Base-by-base conservation (phyloP, 2,797 vertebrate genomes). In the Caiman crocodilus region DNA sequence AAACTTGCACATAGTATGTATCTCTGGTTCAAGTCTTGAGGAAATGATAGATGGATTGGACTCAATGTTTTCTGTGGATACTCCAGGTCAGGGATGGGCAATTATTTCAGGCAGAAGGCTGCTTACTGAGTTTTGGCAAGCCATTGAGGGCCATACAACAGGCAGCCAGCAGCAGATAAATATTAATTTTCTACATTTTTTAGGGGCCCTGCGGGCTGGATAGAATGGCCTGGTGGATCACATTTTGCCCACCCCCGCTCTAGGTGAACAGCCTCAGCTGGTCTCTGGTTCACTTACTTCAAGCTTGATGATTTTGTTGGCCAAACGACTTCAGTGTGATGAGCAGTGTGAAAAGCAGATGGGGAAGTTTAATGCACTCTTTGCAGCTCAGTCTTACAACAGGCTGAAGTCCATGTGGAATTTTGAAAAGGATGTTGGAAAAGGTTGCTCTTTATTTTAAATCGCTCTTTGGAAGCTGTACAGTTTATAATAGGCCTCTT, bases 381-480 rank as follows among this genome's bases (percentile, higher is more conserved):
- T 92, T 95, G 86, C 94, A 91, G 94, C 94, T 95, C 91, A 89
- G 94, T 89, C 96, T 95, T 95, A 94, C 93, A 90, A 95, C 93
- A 97, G 96, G 94, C 96, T 97, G 94, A 90, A 94, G 95, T 97
- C 96, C 96, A 94, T 73, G 90, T 63, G 79, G 92, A 74, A 65
- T 89, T 95, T 95, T 85, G 91, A 94, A 92, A 94, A 96, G 93
- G 94, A 94, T 94, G 84, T 94, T 93, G 93, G 94, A 87, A 95
- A 95, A 95, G 90, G 92, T 93, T 94, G 94, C 94, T 96, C 95
- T 96, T 97, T 94, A 97, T 97, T 97, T 97, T 94, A 92, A 96
- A 96, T 96, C 94, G 93, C 93, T 96, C 90, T 86, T 60, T 71
- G 93, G 84, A 92, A 97, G 73, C 88, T 85, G 85, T 7, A 5